These are phyloP conservation scores for Agrotis clavis DNA, from an alignment of 2,888 invertebrate species.

Conservation along the genomic window DNA sequence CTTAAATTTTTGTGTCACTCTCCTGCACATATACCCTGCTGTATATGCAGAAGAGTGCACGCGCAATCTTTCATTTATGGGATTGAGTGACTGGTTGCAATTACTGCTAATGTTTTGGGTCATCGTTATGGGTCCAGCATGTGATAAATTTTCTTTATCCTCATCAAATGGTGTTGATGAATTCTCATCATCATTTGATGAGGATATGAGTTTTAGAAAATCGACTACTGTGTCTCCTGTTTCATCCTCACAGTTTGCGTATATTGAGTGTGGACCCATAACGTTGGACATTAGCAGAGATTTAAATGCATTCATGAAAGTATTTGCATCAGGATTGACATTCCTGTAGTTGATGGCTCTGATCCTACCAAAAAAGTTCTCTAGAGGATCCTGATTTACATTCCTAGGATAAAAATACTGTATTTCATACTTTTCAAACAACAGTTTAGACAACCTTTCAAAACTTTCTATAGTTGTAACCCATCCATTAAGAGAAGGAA, in stretches of 20 bases:
- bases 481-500: too few species aligned
- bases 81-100: constrained; percentile 3
- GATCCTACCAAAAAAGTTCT: constrained; percentile 12
- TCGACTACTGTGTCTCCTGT: constrained; percentile 5
- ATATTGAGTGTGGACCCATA: constrained; percentile 9
- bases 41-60: constrained; percentile 4
- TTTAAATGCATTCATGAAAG: constrained; percentile 9
- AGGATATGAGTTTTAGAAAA: constrained; percentile 7
- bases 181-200: neutral
- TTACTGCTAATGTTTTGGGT: constrained; percentile 9
- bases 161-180: constrained; percentile 1
- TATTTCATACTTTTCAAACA: constrained; percentile 1
- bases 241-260: constrained; percentile 8
- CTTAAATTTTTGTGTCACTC: neutral
- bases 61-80: constrained; percentile 9
- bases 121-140: neutral
- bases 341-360: constrained; percentile 22
- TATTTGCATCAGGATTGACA: constrained; percentile 19
- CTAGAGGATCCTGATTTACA: constrained; percentile 16
- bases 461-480: too few species aligned
- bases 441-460: neutral
- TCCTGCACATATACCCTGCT: constrained; percentile 1
- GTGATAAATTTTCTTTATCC: constrained; percentile 8
- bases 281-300: constrained; percentile 4
- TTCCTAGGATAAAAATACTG: constrained; percentile 15